phyloP scores from a whole-genome alignment of 1,140 invertebrate genomes.

The Acyrthosiphon pisum region DNA sequence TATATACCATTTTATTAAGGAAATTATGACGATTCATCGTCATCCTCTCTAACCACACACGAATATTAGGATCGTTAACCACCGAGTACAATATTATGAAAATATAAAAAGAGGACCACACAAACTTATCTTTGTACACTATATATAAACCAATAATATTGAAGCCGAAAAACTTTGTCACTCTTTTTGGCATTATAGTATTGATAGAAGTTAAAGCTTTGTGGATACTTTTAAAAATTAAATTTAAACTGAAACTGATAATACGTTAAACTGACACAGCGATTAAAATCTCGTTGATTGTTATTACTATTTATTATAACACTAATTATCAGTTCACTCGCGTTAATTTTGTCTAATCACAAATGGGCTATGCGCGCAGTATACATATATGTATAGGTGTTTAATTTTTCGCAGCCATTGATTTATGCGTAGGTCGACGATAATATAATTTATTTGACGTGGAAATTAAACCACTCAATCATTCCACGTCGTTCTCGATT shows the following conservation, averaged over 20 bases:
- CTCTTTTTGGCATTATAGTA: not conserved
- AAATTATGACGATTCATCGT: not conserved
- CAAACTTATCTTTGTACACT: not conserved
- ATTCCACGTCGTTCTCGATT: not conserved
- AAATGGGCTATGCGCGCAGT: not conserved
- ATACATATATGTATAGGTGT: not conserved
- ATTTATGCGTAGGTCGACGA: not conserved
- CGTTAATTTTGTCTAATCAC: not conserved
- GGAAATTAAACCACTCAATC: constrained; percentile 24
- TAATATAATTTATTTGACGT: not conserved
- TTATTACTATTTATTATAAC: not conserved
- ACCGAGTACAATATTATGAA: not conserved
- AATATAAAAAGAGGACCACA: not conserved
- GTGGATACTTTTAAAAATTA: not conserved
- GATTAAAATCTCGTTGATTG: not conserved
- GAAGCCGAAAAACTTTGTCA: not conserved
- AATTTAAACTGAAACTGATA: not conserved
- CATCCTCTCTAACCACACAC: too few relatives aligned
- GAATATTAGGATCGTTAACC: not conserved
- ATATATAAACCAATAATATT: not conserved
- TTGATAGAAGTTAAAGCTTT: not conserved
- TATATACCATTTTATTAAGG: not conserved
- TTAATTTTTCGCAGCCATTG: not conserved
- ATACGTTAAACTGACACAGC: not conserved
- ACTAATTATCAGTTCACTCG: not conserved